Evolutionary conservation across 2,797 vertebrate genomes (phyloP), one percentile per base, ranked within the genome.

Genomic region (Leuciscus waleckii): DNA sequence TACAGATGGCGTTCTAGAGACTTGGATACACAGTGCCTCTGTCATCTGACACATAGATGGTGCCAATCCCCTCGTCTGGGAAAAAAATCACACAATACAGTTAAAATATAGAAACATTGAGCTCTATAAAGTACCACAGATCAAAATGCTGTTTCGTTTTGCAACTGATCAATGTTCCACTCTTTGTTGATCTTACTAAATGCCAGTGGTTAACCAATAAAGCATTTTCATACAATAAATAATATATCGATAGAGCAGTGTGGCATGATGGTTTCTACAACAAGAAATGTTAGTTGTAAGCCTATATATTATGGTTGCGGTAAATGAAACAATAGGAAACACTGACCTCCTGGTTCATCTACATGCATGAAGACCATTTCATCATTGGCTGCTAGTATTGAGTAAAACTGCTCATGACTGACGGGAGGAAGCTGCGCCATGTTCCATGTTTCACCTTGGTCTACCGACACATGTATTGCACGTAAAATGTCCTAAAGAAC

Each of bases 301-400:
- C 19, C n/a, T 7, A 4, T 75, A 23, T 65, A 49, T 61, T 54
- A 39, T 67, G 10, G 29, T 67, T 67, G 51, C 8, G 0, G 2
- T 67, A 58, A 75, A 39, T 14, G 26, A 78, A 65, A 7, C 32
- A 21, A 71, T 14, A 79, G 35, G 5, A 46, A n/a, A 65, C 26
- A 90, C 96, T 92, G 75, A 98, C 98, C 97, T 79, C 97, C 97
- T 0, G 96, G 96, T 65, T 98, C 97, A 5, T 98, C 98, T 0
- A 99, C 98, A 16, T 98, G 98, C 97, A 99, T 99, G 92, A 99
- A 98, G 9, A 99, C 97, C 96, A 99, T 96, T 84, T 99, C 97
- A 0, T 98, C 95, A 4, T 96, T 97, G 0, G 97, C 97, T 6
- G 96, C 96, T 88, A 99, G 92, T 90, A 99, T 98, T 68, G 98